Evolutionary conservation across 2,797 vertebrate genomes (phyloP).

Genomic region (Arvicola amphibius): DNA sequence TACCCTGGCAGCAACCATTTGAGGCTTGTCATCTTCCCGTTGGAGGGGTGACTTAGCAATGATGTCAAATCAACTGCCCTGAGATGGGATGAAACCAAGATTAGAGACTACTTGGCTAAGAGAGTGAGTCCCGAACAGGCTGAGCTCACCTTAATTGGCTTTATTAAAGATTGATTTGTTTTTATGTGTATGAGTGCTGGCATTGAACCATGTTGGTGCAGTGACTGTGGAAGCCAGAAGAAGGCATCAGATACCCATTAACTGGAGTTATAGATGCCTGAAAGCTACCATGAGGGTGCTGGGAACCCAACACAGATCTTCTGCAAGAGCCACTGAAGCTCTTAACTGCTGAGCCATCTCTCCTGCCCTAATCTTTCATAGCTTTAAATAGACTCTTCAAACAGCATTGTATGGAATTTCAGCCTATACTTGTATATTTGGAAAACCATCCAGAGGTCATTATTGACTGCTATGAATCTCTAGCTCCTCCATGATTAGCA

Average conservation of each 20-base stretch:
- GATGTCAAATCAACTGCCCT: slow-evolving; percentile 87
- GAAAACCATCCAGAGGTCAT: slow-evolving; percentile 93
- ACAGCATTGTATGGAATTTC: too few relatives aligned
- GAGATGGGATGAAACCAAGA: not conserved
- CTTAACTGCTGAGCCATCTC: not conserved
- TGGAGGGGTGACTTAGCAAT: slow-evolving; percentile 93
- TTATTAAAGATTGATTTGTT: not conserved
- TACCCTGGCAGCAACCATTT: slow-evolving; percentile 89
- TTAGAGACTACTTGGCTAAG: not conserved
- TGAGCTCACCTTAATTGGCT: not conserved
- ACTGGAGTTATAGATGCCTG: not conserved
- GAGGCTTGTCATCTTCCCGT: slow-evolving; percentile 93
- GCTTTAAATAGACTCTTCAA: not conserved
- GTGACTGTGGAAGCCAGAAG: not conserved
- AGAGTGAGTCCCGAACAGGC: too few relatives aligned
- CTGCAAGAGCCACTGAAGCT: not conserved
- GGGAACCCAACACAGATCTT: not conserved
- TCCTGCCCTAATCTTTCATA: not conserved
- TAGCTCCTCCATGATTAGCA: slow-evolving; percentile 91
- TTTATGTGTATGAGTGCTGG: not conserved
- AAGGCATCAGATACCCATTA: not conserved
- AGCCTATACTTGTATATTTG: not conserved
- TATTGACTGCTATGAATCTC: slow-evolving; percentile 90
- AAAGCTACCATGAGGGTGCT: not conserved
- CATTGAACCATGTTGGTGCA: not conserved